Conservation (phyloP, 2,888 invertebrate species). For the Mycalesis mineus region DNA sequence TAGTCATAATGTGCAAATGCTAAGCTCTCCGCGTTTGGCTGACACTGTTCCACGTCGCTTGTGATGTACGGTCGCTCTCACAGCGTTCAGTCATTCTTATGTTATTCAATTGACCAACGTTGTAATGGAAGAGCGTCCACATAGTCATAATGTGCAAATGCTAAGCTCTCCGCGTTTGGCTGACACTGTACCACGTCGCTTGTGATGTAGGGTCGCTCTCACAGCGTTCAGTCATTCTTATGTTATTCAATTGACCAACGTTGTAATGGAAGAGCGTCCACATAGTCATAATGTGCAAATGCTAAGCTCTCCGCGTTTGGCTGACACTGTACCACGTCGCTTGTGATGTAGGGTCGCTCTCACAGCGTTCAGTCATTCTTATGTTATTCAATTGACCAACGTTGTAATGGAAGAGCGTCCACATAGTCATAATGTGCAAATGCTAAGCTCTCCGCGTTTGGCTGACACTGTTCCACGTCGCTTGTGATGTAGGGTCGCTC, state of each 20-base stretch:
- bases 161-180: constrained; percentile 72
- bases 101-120: constrained; percentile 17
- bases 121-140: constrained; percentile 47
- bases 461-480: constrained; percentile 67
- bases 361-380: too few species aligned
- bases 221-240: too few species aligned
- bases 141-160: constrained; percentile 75
- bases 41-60: constrained; percentile 62
- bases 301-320: constrained; percentile 72
- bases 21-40: constrained; percentile 73
- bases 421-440: constrained; percentile 74
- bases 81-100: too few species aligned
- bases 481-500: constrained; percentile 37
- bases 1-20: constrained; percentile 75
- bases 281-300: constrained; percentile 74
- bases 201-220: constrained; percentile 37
- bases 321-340: constrained; percentile 66
- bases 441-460: constrained; percentile 72
- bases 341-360: constrained; percentile 38
- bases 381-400: constrained; percentile 14
- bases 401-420: constrained; percentile 43
- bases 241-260: constrained; percentile 16
- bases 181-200: constrained; percentile 64
- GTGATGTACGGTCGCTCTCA: constrained; percentile 36
- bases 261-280: constrained; percentile 44